Conservation (phyloP, 2,888 invertebrate genomes). For the Cephus sareptanus region DNA sequence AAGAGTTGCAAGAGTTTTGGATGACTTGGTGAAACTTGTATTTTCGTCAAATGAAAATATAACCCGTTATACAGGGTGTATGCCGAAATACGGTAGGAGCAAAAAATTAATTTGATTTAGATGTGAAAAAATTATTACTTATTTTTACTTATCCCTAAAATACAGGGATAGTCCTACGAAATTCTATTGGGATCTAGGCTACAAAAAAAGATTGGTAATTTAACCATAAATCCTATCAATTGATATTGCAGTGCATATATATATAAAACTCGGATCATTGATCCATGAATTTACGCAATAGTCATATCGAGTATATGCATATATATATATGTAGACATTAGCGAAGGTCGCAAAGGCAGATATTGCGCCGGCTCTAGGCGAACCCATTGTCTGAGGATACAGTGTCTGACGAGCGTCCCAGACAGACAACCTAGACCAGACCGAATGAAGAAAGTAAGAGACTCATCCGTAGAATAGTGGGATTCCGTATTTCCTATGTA, state of each 20-base stretch:
- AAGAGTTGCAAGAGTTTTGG: not conserved
- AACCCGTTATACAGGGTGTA: not conserved
- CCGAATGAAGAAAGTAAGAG: not conserved
- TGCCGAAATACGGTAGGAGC: not conserved
- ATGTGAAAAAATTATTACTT: not conserved
- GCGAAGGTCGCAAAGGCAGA: not conserved
- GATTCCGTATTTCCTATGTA: not conserved
- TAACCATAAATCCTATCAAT: not conserved
- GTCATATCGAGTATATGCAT: not conserved
- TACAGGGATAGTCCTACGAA: not conserved
- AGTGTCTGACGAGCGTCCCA: conserved; percentile 15
- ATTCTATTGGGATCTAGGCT: not conserved
- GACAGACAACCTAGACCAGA: conserved; percentile 12
- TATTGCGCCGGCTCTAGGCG: conserved; percentile 12
- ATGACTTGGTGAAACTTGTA: not conserved
- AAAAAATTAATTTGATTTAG: not conserved
- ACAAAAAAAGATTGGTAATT: not conserved
- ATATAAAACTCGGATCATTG: not conserved
- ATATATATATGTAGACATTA: not conserved
- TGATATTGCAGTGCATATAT: too few species aligned
- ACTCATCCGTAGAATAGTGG: not conserved
- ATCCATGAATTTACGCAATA: not conserved
- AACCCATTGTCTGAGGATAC: conserved; percentile 26
- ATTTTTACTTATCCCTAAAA: not conserved
- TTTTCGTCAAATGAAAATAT: not conserved